Conservation (phyloP, 2,113 vertebrate genomes). For the Chrysemys picta region DNA sequence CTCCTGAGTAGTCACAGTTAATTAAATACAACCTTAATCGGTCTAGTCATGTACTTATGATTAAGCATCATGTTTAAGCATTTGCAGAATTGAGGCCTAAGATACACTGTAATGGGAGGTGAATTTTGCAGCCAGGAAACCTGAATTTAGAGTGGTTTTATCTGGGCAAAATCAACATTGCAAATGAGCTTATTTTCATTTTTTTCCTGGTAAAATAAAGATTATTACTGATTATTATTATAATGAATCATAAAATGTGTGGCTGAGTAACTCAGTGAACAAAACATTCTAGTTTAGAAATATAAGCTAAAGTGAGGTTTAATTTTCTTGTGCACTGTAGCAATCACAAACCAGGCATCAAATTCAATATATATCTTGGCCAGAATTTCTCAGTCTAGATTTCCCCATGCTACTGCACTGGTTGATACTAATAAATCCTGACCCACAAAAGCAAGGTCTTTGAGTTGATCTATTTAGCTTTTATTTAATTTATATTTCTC, state of each 20-base stretch:
- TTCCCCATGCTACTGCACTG: neutral
- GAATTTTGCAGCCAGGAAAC: neutral
- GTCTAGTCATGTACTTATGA: neutral
- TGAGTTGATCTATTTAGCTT: neutral
- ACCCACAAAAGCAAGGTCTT: neutral
- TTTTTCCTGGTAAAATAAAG: neutral
- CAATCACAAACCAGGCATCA: neutral
- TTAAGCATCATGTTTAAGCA: neutral
- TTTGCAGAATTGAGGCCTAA: neutral
- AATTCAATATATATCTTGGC: neutral
- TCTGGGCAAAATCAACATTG: neutral
- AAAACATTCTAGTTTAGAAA: neutral
- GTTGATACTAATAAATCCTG: neutral
- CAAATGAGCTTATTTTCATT: neutral
- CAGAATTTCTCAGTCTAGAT: neutral
- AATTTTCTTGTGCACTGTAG: neutral
- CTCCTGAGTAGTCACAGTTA: neutral
- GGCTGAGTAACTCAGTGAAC: neutral
- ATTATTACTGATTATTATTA: neutral
- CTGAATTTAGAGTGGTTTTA: neutral
- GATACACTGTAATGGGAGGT: neutral
- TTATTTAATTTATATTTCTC: neutral
- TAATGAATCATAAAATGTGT: neutral
- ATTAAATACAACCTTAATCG: neutral
- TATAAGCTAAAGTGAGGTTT: neutral